Evolutionary conservation across 30 jellyfish, hydroid and myxozoan species (phyloP).

Genomic region (Mastigias papua): DNA sequence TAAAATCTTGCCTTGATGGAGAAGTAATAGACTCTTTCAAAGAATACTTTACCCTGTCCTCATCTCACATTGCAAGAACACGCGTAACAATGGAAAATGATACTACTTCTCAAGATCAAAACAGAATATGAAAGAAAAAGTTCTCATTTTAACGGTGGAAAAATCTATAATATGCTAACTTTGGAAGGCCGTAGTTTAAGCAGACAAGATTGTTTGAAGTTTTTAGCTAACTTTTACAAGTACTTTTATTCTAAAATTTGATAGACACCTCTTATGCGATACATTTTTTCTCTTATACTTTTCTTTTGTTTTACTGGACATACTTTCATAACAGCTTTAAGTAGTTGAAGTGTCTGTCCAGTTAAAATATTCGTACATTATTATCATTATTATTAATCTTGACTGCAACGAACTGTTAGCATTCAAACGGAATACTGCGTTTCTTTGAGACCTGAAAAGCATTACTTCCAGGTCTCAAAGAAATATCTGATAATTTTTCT

Average conservation of each 20-base stretch:
- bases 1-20: slow-evolving; percentile 18
- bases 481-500: too few species aligned
- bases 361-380: not conserved
- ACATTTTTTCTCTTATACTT: not conserved
- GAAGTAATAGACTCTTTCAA: slow-evolving; percentile 4
- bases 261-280: not conserved
- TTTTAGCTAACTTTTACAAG: not conserved
- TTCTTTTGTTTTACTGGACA: not conserved
- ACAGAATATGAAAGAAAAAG: not conserved
- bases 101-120: not conserved
- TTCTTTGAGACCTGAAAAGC: too few species aligned
- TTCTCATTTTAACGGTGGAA: not conserved
- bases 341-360: not conserved
- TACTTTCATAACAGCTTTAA: not conserved
- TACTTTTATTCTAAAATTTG: not conserved
- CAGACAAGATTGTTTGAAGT: not conserved
- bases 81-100: slow-evolving; percentile 2
- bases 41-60: not conserved
- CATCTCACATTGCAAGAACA: not conserved
- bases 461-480: too few species aligned
- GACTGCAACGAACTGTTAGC: too few species aligned
- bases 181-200: slow-evolving; percentile 5
- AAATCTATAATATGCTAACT: not conserved
- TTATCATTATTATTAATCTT: not conserved
- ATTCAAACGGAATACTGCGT: too few species aligned